These are phyloP conservation scores for Pelusios castaneus DNA, from an alignment of 2,113 vertebrate genomes.

Conservation along the genomic window DNA sequence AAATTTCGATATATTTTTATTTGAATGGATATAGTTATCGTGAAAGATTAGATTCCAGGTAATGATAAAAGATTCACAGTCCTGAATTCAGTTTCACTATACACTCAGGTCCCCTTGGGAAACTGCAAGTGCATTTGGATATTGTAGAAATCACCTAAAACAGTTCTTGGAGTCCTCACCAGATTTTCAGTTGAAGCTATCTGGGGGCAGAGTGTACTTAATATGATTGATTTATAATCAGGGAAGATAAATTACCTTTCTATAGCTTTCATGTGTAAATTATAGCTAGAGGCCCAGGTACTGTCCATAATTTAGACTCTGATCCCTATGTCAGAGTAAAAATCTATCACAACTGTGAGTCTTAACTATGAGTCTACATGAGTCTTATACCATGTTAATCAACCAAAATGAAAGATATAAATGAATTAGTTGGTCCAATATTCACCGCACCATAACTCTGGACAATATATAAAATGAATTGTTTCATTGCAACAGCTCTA, in stretches of 20 bases:
- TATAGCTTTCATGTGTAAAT: not conserved
- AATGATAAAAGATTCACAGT: not conserved
- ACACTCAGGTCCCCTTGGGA: not conserved
- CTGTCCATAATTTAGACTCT: not conserved
- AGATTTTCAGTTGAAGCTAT: not conserved
- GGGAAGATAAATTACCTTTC: not conserved
- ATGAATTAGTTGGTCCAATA: not conserved
- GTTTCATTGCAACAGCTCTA: not conserved
- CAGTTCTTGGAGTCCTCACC: not conserved
- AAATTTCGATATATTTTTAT: not conserved
- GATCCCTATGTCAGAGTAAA: not conserved
- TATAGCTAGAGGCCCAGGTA: not conserved
- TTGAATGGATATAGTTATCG: not conserved
- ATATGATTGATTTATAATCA: not conserved
- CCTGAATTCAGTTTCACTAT: not conserved
- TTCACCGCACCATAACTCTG: not conserved
- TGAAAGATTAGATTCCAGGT: not conserved
- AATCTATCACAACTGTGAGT: not conserved
- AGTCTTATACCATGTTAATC: not conserved
- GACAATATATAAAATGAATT: not conserved
- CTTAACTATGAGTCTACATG: not conserved
- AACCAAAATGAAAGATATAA: not conserved
- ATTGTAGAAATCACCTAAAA: not conserved
- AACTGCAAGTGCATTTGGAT: not conserved
- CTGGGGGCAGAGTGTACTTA: not conserved